Base-by-base conservation (phyloP, 2,888 invertebrate species). In the Nycteola revayana region DNA sequence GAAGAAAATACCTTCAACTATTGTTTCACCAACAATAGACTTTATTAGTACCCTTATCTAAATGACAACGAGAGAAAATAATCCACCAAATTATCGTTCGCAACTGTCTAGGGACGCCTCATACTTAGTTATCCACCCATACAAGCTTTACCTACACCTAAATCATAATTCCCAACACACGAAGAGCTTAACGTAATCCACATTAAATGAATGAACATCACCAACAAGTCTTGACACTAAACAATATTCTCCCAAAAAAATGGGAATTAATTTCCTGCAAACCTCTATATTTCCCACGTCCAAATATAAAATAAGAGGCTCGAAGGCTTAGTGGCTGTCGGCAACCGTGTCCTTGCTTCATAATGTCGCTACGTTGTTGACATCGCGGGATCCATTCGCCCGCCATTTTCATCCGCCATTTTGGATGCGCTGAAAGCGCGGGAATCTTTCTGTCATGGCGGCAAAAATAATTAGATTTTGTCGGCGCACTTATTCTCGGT, bases 381-480 rank as follows among this genome's bases (percentile, higher is more conserved):
- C 66, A 67, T 57, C 67, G 61, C 60, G 52, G 60, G 55, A 71
- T 69, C 71, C 67, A 73, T 78, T 75, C 73, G 66, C 59, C 64
- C 73, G 48, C 45, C 57, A 54, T 56, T 56, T 56, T 54, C 41
- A 40, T 42, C 38, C 57, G 75, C 78, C 76, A 77, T 77, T 75
- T 77, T 76, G 69, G 58, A 65, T 59, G 58, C 65, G 55, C 48
- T 60, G 56, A 77, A 78, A 82, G 77, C 79, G 81, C 83, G 83
- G 75, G 69, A 78, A 80, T 66, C 71, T 70, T 60, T 68, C 79
- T 83, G 84, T 81, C 85, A 81, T 76, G 75, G 78, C 81, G 72
- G 71, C 69, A 64, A 75, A 82, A 83, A 85, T 88, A 87, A 88
- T 88, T 87, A 88, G 78, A 84, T 87, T 81, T 72, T 60, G 65